These are phyloP conservation scores for Peucedramus taeniatus DNA, from an alignment of 2,113 vertebrate genomes.

Conservation along the genomic window DNA sequence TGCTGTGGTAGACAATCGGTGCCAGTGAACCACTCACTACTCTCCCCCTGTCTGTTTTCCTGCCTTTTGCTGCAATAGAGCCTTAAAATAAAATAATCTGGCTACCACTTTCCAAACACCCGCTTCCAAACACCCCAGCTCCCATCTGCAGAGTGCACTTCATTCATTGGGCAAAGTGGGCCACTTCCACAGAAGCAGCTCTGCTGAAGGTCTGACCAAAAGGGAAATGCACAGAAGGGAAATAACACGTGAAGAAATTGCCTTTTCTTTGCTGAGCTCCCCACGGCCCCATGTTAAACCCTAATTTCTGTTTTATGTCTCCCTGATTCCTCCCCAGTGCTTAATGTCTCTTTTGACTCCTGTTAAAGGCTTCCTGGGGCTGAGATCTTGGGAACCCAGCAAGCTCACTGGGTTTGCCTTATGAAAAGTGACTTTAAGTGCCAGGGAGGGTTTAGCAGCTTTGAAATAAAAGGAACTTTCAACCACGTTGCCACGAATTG, in stretches of 20 bases:
- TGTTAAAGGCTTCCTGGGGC: constrained; percentile 47
- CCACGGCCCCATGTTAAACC: neutral
- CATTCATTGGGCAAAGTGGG: constrained; percentile 38
- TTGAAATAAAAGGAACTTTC: constrained; percentile 49
- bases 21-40: constrained; percentile 67
- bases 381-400: constrained; percentile 30
- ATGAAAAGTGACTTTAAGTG: constrained; percentile 56
- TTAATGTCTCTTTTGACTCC: constrained; percentile 42
- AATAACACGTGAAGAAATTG: neutral
- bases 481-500: constrained; percentile 43
- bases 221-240: neutral
- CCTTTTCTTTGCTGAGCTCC: neutral
- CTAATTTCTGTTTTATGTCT: constrained; percentile 42
- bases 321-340: constrained; percentile 9
- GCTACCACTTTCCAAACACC: constrained; percentile 67
- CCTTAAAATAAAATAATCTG: constrained; percentile 70
- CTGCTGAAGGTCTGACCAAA: neutral
- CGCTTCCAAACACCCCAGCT: constrained; percentile 55
- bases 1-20: constrained; percentile 68
- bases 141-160: constrained; percentile 49
- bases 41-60: constrained; percentile 69
- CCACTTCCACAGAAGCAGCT: neutral
- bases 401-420: constrained; percentile 29
- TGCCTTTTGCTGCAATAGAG: constrained; percentile 64
- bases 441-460: constrained; percentile 55